phyloP scores from a whole-genome alignment of 2,888 invertebrate genomes.

The Polyploca ridens region DNA sequence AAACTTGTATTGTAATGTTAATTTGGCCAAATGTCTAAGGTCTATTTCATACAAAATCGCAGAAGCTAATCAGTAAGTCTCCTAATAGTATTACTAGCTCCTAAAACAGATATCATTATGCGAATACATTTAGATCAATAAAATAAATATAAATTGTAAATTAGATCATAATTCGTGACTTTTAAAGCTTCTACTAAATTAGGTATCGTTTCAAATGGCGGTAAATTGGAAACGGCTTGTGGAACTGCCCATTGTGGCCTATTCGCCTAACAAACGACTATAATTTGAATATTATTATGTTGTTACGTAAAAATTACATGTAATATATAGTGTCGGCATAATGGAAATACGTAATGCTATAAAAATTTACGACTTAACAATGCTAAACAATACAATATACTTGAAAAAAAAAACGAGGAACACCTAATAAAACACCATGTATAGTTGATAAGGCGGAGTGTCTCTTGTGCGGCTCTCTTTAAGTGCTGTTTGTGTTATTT shows the following conservation, averaged over 20 bases:
- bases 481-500: not conserved
- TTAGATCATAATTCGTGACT: not conserved
- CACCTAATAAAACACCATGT: conserved; percentile 1
- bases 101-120: not conserved
- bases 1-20: too few species aligned
- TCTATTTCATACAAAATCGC: not conserved
- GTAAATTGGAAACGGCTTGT: conserved; percentile 17
- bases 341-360: conserved; percentile 3
- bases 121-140: not conserved
- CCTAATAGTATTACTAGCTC: too few species aligned
- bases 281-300: conserved; percentile 28
- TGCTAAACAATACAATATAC: not conserved
- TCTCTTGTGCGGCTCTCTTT: not conserved
- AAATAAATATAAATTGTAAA: conserved; percentile 5
- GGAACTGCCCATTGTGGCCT: conserved; percentile 18
- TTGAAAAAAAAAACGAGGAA: not conserved
- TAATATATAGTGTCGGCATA: conserved; percentile 9
- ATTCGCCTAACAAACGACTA: conserved; percentile 25
- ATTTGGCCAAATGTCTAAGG: too few species aligned
- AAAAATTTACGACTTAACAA: conserved; percentile 9
- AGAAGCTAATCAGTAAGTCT: too few species aligned
- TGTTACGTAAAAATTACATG: conserved; percentile 23
- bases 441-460: not conserved
- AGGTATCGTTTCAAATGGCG: conserved; percentile 12
- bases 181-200: conserved; percentile 6